Conservation (phyloP, 2,888 invertebrate species). For the Ormyrus thymus region DNA sequence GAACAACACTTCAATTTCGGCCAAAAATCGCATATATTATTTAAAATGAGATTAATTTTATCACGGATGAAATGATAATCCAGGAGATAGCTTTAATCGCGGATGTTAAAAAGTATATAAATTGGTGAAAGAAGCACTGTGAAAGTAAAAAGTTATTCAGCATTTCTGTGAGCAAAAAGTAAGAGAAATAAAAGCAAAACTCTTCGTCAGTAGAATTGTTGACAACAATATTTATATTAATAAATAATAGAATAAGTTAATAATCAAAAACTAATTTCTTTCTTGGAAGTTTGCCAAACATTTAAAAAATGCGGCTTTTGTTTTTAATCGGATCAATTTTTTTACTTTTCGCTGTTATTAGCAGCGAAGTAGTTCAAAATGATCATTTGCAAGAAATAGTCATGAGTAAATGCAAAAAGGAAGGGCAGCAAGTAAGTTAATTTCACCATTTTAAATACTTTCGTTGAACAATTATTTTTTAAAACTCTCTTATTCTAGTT, state of each 20-base stretch:
- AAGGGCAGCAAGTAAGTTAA: slow-evolving; percentile 13
- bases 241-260: not conserved
- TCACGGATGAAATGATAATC: too few relatives aligned
- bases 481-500: too few relatives aligned
- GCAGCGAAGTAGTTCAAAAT: not conserved
- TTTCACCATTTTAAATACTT: not conserved
- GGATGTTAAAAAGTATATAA: slow-evolving; percentile 13
- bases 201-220: too few relatives aligned
- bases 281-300: not conserved
- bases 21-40: too few relatives aligned
- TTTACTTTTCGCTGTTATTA: not conserved
- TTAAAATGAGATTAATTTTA: too few relatives aligned
- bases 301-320: slow-evolving; percentile 7
- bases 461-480: too few relatives aligned
- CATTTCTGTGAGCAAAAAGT: too few relatives aligned
- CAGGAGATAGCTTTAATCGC: not conserved
- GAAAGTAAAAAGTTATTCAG: not conserved
- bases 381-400: not conserved
- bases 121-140: not conserved
- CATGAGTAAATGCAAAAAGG: not conserved
- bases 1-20: too few relatives aligned
- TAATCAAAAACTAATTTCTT: too few relatives aligned
- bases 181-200: too few relatives aligned
- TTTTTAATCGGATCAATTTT: not conserved
- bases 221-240: not conserved